phyloP scores from a whole-genome alignment of 2,113 vertebrate genomes.

The Vombatus ursinus region DNA sequence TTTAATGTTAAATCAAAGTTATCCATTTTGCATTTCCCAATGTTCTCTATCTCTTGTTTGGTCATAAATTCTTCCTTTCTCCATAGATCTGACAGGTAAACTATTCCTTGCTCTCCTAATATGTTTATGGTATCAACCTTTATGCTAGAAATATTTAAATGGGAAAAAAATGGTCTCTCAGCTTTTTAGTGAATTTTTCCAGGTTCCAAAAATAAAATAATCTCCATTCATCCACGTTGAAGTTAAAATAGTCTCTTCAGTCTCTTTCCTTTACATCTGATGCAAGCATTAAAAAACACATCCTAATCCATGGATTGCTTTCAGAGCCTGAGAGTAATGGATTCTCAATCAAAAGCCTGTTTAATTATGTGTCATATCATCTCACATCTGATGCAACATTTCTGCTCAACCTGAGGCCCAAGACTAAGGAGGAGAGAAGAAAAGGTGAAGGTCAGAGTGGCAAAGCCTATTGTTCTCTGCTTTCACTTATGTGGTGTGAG shows the following conservation, averaged over 20 bases:
- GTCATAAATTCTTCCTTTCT: no score
- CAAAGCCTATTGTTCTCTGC: not conserved
- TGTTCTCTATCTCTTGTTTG: no score
- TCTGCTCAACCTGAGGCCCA: not conserved
- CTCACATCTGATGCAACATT: not conserved
- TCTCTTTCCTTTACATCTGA: not conserved
- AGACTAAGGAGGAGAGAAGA: not conserved
- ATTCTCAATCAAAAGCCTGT: not conserved
- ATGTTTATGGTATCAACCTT: no score
- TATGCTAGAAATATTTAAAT: no score
- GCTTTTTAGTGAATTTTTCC: not conserved
- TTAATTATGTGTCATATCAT: not conserved
- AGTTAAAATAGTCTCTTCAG: not conserved
- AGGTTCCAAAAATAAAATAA: not conserved
- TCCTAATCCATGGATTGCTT: not conserved
- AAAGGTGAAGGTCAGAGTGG: not conserved
- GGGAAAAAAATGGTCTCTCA: not conserved
- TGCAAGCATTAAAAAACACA: not conserved
- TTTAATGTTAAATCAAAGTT: no score
- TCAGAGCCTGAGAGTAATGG: not conserved
- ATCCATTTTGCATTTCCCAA: no score
- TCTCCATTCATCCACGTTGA: rapidly evolving
- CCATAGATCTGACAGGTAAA: no score
- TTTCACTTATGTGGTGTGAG: not conserved
- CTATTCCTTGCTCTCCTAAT: no score